phyloP scores from a whole-genome alignment of 2,113 vertebrate species.

The Ahaetulla prasina region DNA sequence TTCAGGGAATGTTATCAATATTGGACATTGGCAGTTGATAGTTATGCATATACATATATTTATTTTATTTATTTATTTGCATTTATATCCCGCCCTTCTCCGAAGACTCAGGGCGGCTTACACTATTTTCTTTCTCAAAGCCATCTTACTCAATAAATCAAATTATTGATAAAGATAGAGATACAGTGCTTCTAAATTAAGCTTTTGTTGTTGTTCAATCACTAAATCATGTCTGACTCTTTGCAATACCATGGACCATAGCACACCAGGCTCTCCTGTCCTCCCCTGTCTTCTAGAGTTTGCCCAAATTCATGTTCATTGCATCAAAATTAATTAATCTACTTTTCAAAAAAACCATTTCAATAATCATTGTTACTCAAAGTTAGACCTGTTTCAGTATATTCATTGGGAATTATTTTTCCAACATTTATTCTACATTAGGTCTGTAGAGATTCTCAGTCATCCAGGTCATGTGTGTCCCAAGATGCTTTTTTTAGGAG shows the following conservation, averaged over 20 bases:
- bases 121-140: neutral
- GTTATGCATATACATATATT: neutral
- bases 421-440: neutral
- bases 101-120: too few relatives aligned
- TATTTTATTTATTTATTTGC: too few relatives aligned
- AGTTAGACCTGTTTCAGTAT: constrained; percentile 6
- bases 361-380: constrained; percentile 28
- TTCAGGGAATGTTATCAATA: neutral
- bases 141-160: constrained; percentile 18
- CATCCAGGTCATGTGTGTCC: too few relatives aligned
- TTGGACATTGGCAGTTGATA: neutral
- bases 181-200: neutral
- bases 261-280: neutral
- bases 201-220: neutral
- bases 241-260: too few relatives aligned
- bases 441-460: too few relatives aligned
- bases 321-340: constrained; percentile 3
- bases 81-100: too few relatives aligned
- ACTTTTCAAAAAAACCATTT: neutral
- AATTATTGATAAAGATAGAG: constrained; percentile 9
- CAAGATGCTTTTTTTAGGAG: too few relatives aligned
- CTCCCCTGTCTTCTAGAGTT: neutral
- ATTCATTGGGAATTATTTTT: neutral
- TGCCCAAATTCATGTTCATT: too few relatives aligned
- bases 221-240: neutral